A percentile compares a stretch with the other conserved stretches of the same genome.
Evolutionary conservation across 2,113 vertebrate genomes (phyloP).

Genomic region (Syrrhaptes paradoxus): DNA sequence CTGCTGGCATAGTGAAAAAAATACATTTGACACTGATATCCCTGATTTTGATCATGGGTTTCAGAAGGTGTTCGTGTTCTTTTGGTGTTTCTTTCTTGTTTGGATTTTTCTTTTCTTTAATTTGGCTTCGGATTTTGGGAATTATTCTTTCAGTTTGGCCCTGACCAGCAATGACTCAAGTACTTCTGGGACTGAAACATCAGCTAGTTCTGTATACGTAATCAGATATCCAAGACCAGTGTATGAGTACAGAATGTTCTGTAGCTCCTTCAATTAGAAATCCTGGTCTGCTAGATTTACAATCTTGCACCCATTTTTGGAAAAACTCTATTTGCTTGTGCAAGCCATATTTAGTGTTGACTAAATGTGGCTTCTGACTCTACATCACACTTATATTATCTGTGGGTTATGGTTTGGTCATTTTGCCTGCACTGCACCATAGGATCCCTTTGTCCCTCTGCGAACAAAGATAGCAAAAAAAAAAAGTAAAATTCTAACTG

Average conservation of each 20-base stretch:
- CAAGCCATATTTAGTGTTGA: neutral
- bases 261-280: neutral
- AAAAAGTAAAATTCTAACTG: neutral
- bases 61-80: neutral
- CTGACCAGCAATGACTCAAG: neutral
- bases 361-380: neutral
- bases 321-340: neutral
- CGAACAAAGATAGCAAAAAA: neutral
- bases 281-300: neutral
- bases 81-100: neutral
- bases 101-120: neutral
- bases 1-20: neutral
- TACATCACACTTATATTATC: neutral
- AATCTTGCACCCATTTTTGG: neutral
- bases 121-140: neutral
- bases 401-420: neutral
- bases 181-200: neutral
- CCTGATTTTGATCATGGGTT: neutral
- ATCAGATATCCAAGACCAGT: neutral
- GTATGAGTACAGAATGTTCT: neutral
- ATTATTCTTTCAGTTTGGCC: neutral
- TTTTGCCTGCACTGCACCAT: neutral
- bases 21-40: neutral
- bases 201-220: neutral
- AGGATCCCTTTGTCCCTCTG: neutral